These are phyloP conservation scores for Drosophila kohkoa DNA, from an alignment of 1,140 invertebrate species.

Conservation along the genomic window DNA sequence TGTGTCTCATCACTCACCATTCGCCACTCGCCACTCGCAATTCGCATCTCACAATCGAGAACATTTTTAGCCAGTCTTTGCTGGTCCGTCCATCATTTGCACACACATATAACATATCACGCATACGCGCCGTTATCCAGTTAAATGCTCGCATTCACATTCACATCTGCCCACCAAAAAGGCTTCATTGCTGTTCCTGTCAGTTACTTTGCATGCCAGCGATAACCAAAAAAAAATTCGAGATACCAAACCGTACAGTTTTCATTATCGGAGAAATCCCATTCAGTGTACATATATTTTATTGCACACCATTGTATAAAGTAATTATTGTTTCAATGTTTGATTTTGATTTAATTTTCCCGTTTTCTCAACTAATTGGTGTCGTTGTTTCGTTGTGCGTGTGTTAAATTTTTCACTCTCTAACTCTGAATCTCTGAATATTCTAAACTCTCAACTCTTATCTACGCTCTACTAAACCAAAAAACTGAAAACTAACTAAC, in stretches of 20 bases:
- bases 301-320: constrained; percentile 57
- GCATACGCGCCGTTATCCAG: constrained; percentile 34
- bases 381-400: constrained; percentile 76
- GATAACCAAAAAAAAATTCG: neutral
- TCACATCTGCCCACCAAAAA: constrained; percentile 8
- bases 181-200: constrained; percentile 67
- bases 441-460: constrained; percentile 20
- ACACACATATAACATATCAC: constrained; percentile 42
- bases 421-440: constrained; percentile 40
- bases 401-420: constrained; percentile 83
- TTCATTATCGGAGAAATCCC: constrained; percentile 3
- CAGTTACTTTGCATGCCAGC: constrained; percentile 62
- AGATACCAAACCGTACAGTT: constrained; percentile 1
- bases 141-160: constrained; percentile 13
- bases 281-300: constrained; percentile 39
- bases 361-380: constrained; percentile 65
- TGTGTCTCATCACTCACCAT: constrained; percentile 50
- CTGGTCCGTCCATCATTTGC: constrained; percentile 20
- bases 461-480: constrained; percentile 40
- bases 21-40: constrained; percentile 36
- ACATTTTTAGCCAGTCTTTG: constrained; percentile 21
- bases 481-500: constrained; percentile 30
- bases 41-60: constrained; percentile 42
- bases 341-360: constrained; percentile 32
- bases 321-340: constrained; percentile 45